Conservation (phyloP, 2,797 vertebrate species). For the Microctenopoma lineatum region DNA sequence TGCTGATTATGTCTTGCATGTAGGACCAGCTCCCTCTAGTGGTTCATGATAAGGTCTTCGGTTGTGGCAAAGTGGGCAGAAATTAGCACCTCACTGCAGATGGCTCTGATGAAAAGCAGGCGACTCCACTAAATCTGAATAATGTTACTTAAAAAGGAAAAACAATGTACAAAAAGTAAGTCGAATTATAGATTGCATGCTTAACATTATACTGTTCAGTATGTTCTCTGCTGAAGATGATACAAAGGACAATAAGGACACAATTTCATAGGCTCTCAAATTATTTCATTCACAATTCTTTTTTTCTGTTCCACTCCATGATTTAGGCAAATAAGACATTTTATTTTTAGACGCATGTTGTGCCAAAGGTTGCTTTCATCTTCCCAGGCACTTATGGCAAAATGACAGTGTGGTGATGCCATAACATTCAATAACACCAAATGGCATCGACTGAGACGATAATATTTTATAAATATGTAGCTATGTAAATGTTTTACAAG, state of each 20-base stretch:
- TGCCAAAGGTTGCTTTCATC: constrained; percentile 35
- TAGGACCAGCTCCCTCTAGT: constrained; percentile 56
- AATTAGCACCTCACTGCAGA: background rate
- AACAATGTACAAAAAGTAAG: background rate
- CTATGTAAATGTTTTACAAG: constrained; percentile 3
- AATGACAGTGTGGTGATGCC: background rate
- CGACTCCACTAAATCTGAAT: background rate
- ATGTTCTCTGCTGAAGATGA: background rate
- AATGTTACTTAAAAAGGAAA: background rate
- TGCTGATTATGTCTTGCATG: background rate
- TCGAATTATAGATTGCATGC: background rate
- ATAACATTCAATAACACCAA: constrained; percentile 29
- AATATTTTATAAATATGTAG: background rate
- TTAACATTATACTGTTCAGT: background rate
- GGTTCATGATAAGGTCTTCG: constrained; percentile 12
- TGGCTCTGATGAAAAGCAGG: background rate
- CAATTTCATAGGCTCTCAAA: background rate
- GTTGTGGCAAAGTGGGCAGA: background rate
- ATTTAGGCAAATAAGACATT: background rate
- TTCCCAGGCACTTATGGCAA: constrained; percentile 22
- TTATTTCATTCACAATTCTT: background rate
- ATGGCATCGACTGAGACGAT: constrained; percentile 27
- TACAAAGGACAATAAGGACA: background rate
- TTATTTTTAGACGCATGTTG: constrained; percentile 21
- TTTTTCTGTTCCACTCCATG: background rate